Conservation (phyloP, 2,113 vertebrate species). For the Trachemys scripta region DNA sequence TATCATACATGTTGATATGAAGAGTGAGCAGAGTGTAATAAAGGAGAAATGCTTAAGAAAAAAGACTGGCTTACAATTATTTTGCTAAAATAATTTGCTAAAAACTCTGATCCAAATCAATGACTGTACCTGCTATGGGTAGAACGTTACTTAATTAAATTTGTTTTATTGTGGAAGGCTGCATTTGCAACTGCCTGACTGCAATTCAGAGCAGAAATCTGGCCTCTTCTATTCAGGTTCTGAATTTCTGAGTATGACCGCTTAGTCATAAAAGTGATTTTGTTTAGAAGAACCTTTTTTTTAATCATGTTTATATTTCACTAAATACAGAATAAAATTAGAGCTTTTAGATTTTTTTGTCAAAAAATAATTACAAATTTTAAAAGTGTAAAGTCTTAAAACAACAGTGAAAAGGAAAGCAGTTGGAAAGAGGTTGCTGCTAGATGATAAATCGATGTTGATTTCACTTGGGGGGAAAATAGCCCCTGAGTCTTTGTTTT, state of each 20-base stretch:
- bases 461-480: constrained; percentile 28
- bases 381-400: constrained; percentile 40
- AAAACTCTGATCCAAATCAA: constrained; percentile 18
- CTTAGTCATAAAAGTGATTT: constrained; percentile 56
- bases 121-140: constrained; percentile 10
- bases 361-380: constrained; percentile 54
- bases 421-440: not conserved
- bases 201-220: constrained; percentile 17
- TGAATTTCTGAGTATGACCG: constrained; percentile 25
- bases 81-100: constrained; percentile 31
- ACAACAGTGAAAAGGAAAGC: not conserved
- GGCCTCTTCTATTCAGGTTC: constrained; percentile 13
- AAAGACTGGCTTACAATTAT: not conserved
- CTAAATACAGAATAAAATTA: constrained; percentile 51
- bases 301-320: constrained; percentile 25
- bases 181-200: not conserved
- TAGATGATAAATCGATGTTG: not conserved
- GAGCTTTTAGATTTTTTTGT: not conserved
- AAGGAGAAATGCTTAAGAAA: not conserved
- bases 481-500: not conserved
- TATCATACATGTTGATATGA: not conserved
- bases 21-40: not conserved
- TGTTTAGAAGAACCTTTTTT: constrained; percentile 51
- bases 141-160: constrained; percentile 31
- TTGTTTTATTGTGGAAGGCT: constrained; percentile 1